phyloP scores from a whole-genome alignment of 2,888 invertebrate species.

The Lycocerus yunnanus region DNA sequence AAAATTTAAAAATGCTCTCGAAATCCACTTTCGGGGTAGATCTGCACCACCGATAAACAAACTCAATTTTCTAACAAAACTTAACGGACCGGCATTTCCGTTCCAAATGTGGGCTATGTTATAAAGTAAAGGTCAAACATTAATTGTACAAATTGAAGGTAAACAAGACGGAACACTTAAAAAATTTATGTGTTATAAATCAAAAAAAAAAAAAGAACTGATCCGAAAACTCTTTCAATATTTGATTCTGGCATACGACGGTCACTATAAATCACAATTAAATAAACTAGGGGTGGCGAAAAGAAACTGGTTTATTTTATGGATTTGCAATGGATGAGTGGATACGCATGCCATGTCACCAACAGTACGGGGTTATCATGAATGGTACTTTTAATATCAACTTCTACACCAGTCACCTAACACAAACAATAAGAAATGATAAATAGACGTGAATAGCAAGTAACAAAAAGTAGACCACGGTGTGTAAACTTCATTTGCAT shows the following conservation, averaged over 20 bases:
- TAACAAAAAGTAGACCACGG: not conserved
- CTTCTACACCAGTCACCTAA: slow-evolving; percentile 16
- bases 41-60: not conserved
- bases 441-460: slow-evolving; percentile 3
- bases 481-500: not conserved
- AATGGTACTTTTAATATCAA: slow-evolving; percentile 14
- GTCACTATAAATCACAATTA: slow-evolving; percentile 36
- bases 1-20: slow-evolving; percentile 17
- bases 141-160: not conserved
- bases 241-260: slow-evolving; percentile 26
- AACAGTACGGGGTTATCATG: slow-evolving; percentile 22
- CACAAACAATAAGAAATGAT: slow-evolving; percentile 4
- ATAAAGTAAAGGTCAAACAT: not conserved
- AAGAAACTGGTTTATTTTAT: slow-evolving; percentile 37
- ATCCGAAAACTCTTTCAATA: slow-evolving; percentile 34
- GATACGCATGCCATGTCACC: slow-evolving; percentile 39
- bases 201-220: slow-evolving; percentile 15
- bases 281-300: slow-evolving; percentile 30
- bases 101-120: not conserved
- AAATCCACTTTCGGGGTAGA: slow-evolving; percentile 22
- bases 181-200: slow-evolving; percentile 1
- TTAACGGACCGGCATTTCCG: not conserved
- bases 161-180: not conserved
- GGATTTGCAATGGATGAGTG: slow-evolving; percentile 37
- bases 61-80: not conserved